Base-by-base conservation (phyloP, 2,113 vertebrate species). In the Calypte anna region DNA sequence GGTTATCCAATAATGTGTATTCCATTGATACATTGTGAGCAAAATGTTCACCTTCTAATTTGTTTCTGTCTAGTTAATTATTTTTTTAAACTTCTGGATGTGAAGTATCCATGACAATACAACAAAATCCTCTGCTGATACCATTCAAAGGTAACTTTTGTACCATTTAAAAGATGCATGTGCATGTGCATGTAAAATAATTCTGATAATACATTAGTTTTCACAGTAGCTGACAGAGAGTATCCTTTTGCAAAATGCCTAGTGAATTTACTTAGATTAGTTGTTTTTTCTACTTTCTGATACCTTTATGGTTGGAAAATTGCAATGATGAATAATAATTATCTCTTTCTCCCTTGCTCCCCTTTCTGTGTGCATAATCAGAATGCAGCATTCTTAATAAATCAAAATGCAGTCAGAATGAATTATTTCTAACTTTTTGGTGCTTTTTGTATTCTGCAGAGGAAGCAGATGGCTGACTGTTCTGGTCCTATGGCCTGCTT, bases 401-500 rank as follows among this genome's bases (percentile, higher is more conserved):
- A 95, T 89, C 79, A 76, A 79, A 64, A 73, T 31, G 79, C 51
- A 79, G 82, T 44, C 20, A 58, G 17, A 68, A 14, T 22, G 55
- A 76, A 59, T 55, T 55, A 50, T 74, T 93, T 62, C 10, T 59
- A 54, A 30, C 17, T 43, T 82, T 46, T 54, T 75, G 13, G 31
- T 50, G n/a, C 8, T 76, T 90, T 92, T 84, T 69, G 48, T 77
- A 57, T 31, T 90, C 62, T 88, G 30, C 54, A 79, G 82, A 78
- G 89, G 90, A 94, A 96, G 90, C 96, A 96, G 91, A 96, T 96
- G 92, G 83, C 79, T 93, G 76, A 58, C 66, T 95, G 90, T 86
- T 89, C 87, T 77, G 59, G 89, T 61, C n/a, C 91, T 86, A 5
- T 68, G 57, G 61, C 86, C 77, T 6, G 78, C 61, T 96, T 86